Percentiles rank a stretch among this genome's conserved stretches.
Evolutionary conservation across 2,888 invertebrate genomes (phyloP).

Genomic region (Abrostola tripartita): DNA sequence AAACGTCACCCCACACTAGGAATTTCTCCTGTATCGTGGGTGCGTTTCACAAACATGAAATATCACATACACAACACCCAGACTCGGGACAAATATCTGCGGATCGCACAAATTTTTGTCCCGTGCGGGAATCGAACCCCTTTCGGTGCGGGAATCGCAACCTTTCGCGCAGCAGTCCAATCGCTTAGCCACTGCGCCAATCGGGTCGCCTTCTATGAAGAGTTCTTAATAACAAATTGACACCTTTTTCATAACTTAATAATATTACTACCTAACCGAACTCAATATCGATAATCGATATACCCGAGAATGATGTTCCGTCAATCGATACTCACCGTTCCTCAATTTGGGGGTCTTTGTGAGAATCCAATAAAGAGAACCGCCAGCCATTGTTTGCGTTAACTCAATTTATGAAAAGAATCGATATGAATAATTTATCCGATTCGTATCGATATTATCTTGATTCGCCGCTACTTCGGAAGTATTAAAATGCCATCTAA

Average conservation of each 20-base stretch:
- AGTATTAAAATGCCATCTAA: slow-evolving; percentile 45
- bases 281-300: slow-evolving; percentile 35
- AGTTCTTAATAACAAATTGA: not conserved
- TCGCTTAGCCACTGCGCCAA: no score
- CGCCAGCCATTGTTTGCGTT: slow-evolving; percentile 52
- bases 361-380: slow-evolving; percentile 53
- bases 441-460: slow-evolving; percentile 37
- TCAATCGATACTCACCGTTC: slow-evolving; percentile 47
- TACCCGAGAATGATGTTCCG: slow-evolving; percentile 30
- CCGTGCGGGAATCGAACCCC: no score
- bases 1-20: no score
- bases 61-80: no score
- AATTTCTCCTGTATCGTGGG: no score
- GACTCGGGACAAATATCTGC: no score
- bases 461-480: slow-evolving; percentile 29
- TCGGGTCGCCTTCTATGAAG: no score
- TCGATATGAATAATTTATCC: slow-evolving; percentile 59
- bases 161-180: no score
- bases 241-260: not conserved
- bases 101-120: no score
- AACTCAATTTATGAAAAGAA: slow-evolving; percentile 60
- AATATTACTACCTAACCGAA: slow-evolving; percentile 13
- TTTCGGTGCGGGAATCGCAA: no score
- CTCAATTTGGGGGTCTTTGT: slow-evolving; percentile 43
- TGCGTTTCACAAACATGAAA: no score